These are phyloP conservation scores for Nomada ruficornis DNA, from an alignment of 2,888 invertebrate species.

Conservation along the genomic window DNA sequence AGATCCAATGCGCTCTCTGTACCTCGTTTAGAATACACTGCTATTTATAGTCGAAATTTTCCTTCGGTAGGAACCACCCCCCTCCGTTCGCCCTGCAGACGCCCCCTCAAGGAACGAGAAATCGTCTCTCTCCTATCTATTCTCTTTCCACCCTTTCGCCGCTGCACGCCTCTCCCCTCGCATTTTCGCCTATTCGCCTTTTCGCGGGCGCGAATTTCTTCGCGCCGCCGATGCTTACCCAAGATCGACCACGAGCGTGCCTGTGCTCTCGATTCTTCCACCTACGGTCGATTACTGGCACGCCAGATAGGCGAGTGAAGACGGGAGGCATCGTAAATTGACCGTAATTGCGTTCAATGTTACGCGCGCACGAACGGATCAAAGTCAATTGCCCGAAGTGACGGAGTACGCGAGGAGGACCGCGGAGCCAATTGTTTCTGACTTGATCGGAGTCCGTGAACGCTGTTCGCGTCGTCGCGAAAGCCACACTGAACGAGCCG, in stretches of 20 bases:
- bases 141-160: conserved; percentile 8
- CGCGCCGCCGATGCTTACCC: conserved; percentile 15
- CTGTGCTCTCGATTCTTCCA: conserved; percentile 29
- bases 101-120: conserved; percentile 46
- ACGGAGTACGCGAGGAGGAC: conserved; percentile 70
- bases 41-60: conserved; percentile 85
- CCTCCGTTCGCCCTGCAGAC: conserved; percentile 43
- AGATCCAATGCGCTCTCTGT: conserved; percentile 84
- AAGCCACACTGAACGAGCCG: not conserved
- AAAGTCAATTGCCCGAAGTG: conserved; percentile 82
- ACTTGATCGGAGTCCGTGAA: not conserved
- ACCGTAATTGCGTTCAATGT: conserved; percentile 83
- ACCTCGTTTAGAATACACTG: conserved; percentile 84
- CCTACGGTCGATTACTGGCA: conserved; percentile 63
- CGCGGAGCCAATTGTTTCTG: conserved; percentile 69
- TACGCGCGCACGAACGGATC: conserved; percentile 82
- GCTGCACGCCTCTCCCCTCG: not conserved
- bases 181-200: not conserved
- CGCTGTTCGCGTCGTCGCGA: conserved; percentile 24
- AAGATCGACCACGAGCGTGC: conserved; percentile 63
- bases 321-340: conserved; percentile 78
- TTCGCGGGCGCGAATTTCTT: not conserved
- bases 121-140: conserved; percentile 44
- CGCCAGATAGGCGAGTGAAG: conserved; percentile 43
- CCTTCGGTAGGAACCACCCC: conserved; percentile 78